Conservation (phyloP, 2,113 vertebrate species). For the Chiloscyllium plagiosum region DNA sequence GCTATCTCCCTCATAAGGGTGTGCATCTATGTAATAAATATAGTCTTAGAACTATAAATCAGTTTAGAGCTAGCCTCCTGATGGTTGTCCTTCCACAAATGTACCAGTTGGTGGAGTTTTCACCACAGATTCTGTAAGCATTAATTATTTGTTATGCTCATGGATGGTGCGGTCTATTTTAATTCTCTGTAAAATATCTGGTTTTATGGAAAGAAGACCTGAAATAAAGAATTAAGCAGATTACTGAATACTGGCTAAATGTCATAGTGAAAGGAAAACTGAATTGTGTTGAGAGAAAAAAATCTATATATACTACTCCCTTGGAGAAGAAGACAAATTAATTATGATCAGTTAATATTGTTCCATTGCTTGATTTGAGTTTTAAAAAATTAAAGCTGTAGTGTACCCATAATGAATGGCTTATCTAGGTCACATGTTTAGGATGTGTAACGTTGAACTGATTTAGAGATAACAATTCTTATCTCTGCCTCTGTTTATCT, state of each 20-base stretch:
- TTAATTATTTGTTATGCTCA: constrained; percentile 33
- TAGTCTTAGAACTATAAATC: constrained; percentile 62
- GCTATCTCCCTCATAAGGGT: constrained; percentile 51
- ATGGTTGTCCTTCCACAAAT: constrained; percentile 37
- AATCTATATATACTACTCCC: background rate
- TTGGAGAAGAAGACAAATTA: background rate
- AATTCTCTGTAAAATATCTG: constrained; percentile 37
- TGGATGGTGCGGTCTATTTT: constrained; percentile 36
- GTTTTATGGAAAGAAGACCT: constrained; percentile 37
- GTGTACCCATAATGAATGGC: background rate
- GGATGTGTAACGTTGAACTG: background rate
- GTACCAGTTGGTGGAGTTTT: constrained; percentile 38
- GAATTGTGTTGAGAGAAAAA: too few relatives aligned
- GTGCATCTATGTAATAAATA: constrained; percentile 47
- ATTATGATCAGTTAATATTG: background rate
- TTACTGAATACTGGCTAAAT: constrained; percentile 33
- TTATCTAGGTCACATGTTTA: background rate
- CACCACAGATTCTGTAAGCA: constrained; percentile 36
- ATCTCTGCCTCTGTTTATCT: background rate
- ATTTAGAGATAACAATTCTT: background rate
- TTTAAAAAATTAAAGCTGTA: background rate
- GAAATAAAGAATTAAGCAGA: constrained; percentile 34
- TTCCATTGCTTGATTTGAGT: background rate
- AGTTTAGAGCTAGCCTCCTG: constrained; percentile 59
- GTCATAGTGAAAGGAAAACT: constrained; percentile 14